phyloP scores from a whole-genome alignment of 2,888 invertebrate genomes.

The Embidobia sp. region DNA sequence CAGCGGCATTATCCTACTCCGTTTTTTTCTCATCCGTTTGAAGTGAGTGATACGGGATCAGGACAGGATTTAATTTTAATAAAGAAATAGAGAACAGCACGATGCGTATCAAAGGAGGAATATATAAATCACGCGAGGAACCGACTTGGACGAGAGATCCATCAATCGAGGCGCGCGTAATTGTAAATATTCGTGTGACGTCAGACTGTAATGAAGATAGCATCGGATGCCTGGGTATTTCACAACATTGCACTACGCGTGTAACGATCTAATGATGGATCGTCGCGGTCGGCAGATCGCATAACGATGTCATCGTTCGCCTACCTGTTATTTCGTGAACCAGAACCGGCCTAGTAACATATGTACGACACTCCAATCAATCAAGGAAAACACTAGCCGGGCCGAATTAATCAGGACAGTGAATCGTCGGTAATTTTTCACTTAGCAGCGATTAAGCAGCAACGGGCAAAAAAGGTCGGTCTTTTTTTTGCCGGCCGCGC shows the following conservation, averaged over 20 bases:
- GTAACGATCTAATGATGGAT: constrained; percentile 54
- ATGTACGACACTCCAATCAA: constrained; percentile 51
- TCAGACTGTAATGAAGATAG: constrained; percentile 45
- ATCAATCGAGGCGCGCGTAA: constrained; percentile 34
- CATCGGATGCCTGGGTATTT: constrained; percentile 27
- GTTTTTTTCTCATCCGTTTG: constrained; percentile 24
- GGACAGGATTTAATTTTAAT: constrained; percentile 51
- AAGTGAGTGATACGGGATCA: constrained; percentile 52
- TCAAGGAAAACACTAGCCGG: constrained; percentile 48
- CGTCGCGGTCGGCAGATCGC: constrained; percentile 43
- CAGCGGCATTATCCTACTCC: constrained; percentile 32
- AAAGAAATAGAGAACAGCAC: constrained; percentile 39
- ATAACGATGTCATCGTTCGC: constrained; percentile 56
- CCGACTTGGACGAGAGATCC: constrained; percentile 11
- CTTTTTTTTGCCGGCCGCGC: constrained; percentile 38
- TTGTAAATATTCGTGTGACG: constrained; percentile 30
- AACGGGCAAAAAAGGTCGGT: background rate
- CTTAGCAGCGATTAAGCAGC: constrained; percentile 38
- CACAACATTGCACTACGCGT: constrained; percentile 37
- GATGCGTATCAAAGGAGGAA: constrained; percentile 33
- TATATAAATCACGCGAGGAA: constrained; percentile 37
- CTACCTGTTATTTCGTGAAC: constrained; percentile 51
- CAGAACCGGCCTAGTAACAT: constrained; percentile 37
- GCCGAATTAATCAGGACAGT: constrained; percentile 52
- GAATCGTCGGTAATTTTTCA: constrained; percentile 55